These are phyloP conservation scores for Trachelus stipa DNA, from an alignment of 2,888 invertebrate genomes.

Conservation along the genomic window DNA sequence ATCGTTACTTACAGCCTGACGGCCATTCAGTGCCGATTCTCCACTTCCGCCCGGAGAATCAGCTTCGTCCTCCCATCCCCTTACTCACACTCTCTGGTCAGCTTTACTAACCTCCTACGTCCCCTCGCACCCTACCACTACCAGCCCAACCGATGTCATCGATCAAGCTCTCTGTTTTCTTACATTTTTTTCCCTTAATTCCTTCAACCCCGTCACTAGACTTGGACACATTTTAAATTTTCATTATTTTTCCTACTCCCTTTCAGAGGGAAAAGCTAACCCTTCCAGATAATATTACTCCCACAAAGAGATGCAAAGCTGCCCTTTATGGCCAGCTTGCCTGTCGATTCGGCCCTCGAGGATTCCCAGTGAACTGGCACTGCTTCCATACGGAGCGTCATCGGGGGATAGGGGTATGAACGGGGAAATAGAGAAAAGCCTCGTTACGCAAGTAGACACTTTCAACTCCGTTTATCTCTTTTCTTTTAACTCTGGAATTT, in stretches of 20 bases:
- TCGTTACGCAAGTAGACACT: not conserved
- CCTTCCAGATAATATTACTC: not conserved
- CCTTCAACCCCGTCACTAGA: not conserved
- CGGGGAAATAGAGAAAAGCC: not conserved
- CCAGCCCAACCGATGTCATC: constrained; percentile 30
- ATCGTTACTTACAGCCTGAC: not conserved
- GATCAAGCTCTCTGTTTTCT: constrained; percentile 49
- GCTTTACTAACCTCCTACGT: not conserved
- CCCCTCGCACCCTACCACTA: not conserved
- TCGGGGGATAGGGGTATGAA: not conserved
- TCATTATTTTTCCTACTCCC: not conserved
- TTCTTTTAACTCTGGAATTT: not conserved
- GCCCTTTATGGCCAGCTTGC: constrained; percentile 5
- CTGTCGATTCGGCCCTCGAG: not conserved
- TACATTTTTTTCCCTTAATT: constrained; percentile 25
- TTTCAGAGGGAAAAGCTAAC: not conserved
- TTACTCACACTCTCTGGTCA: constrained; percentile 5
- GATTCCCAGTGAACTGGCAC: not conserved
- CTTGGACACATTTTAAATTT: not conserved
- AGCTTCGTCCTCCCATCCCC: constrained; percentile 19
- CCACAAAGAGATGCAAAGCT: constrained; percentile 11
- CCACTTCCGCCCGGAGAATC: constrained; percentile 20
- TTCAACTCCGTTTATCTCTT: not conserved
- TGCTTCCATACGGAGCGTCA: not conserved
- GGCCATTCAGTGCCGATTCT: not conserved